Conservation (phyloP, 1,140 invertebrate genomes). For the Zaprionus ghesquierei region DNA sequence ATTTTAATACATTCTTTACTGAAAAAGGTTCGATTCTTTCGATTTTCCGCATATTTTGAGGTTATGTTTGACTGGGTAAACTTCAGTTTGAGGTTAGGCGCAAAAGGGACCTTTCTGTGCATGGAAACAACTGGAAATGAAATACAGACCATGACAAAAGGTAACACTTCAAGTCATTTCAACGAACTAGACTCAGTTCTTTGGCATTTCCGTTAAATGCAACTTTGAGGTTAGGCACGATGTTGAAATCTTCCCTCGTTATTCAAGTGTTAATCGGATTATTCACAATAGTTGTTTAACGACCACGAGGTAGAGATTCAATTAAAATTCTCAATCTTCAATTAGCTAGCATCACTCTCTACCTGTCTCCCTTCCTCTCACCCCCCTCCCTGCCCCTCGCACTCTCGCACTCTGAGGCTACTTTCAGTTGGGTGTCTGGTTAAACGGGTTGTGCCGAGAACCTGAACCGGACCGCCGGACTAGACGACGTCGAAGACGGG, state of each 20-base stretch:
- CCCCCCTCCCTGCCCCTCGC: not conserved
- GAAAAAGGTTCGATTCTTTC: too few species aligned
- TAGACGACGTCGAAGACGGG: not conserved
- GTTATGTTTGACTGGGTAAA: too few species aligned
- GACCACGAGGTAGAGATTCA: conserved; percentile 12
- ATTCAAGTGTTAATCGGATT: not conserved
- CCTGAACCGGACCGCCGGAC: conserved; percentile 55
- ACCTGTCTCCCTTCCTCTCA: not conserved
- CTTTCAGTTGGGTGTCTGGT: conserved; percentile 35
- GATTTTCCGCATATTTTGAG: too few species aligned
- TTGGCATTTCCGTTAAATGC: not conserved
- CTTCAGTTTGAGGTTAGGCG: too few species aligned
- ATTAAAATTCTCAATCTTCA: not conserved
- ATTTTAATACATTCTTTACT: too few species aligned
- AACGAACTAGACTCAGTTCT: not conserved
- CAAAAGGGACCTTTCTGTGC: too few species aligned
- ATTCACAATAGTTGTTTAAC: conserved; percentile 5
- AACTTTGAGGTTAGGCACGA: not conserved
- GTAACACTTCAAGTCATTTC: too few species aligned
- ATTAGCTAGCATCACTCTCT: conserved; percentile 6
- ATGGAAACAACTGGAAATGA: not conserved
- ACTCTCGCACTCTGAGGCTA: conserved; percentile 9
- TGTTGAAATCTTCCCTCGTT: not conserved
- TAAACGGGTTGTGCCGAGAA: conserved; percentile 64
- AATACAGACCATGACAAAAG: too few species aligned